These are phyloP conservation scores for Ailurus styani DNA, from an alignment of 2,113 vertebrate species.

Conservation along the genomic window DNA sequence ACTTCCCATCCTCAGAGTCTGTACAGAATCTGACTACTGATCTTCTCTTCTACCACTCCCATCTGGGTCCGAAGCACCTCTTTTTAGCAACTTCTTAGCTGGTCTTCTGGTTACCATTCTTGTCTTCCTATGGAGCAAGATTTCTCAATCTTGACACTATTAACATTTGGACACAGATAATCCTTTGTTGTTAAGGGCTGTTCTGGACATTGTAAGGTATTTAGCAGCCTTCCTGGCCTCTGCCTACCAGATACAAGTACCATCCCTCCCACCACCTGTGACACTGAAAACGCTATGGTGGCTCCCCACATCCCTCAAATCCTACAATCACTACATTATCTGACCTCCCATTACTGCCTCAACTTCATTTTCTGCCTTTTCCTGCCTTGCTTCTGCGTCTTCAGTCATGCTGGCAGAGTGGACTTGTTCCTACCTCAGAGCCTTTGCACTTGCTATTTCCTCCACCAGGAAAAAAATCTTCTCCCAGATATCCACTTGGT, in stretches of 20 bases:
- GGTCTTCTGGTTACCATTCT: neutral
- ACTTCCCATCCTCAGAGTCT: neutral
- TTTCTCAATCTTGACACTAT: neutral
- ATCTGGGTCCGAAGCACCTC: accelerated
- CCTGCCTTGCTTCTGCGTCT: neutral
- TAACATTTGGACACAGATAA: neutral
- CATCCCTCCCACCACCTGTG: accelerated
- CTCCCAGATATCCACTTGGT: no score
- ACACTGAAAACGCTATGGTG: neutral
- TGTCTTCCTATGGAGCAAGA: neutral
- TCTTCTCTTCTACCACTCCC: accelerated
- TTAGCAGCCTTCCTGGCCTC: neutral
- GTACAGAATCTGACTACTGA: no score
- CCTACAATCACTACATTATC: accelerated
- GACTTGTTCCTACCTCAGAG: neutral
- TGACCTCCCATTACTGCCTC: neutral
- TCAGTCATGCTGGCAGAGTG: neutral
- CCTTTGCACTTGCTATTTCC: neutral
- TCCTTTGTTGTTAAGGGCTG: neutral
- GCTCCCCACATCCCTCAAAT: neutral
- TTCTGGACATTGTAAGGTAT: neutral
- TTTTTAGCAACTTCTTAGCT: neutral
- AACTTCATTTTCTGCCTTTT: neutral
- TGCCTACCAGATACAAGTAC: neutral
- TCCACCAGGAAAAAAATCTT: neutral